phyloP scores from a whole-genome alignment of 2,888 invertebrate species.

The Polymixis lichenea region DNA sequence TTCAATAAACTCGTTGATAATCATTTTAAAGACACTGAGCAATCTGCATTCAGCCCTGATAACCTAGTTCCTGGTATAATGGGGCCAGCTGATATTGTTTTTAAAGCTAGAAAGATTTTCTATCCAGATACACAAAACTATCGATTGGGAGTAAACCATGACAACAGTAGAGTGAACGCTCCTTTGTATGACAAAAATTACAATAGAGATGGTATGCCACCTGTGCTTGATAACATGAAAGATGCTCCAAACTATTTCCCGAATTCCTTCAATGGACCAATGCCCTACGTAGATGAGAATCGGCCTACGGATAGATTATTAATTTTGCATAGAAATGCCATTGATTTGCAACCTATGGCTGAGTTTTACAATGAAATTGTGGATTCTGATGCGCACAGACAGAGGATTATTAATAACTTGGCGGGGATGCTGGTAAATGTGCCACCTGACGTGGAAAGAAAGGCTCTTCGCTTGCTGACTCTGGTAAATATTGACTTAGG shows the following conservation, averaged over 20 bases:
- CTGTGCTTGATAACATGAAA: conserved; percentile 94
- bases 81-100: conserved; percentile 78
- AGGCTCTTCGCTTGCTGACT: conserved; percentile 93
- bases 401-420: conserved; percentile 58
- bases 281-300: conserved; percentile 89
- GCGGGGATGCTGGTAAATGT: conserved; percentile 42
- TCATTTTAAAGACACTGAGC: conserved; percentile 75
- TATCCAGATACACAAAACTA: conserved; percentile 80
- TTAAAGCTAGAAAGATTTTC: conserved; percentile 74
- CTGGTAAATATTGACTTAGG: conserved; percentile 94
- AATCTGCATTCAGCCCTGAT: conserved; percentile 77
- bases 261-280: conserved; percentile 97
- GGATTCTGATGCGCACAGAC: conserved; percentile 62
- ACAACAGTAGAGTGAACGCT: conserved; percentile 77
- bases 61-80: conserved; percentile 84
- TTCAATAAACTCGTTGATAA: conserved; percentile 78
- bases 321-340: conserved; percentile 71
- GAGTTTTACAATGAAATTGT: conserved; percentile 92
- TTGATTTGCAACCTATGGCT: conserved; percentile 91
- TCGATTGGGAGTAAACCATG: conserved; percentile 78
- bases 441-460: conserved; percentile 49
- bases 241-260: conserved; percentile 98
- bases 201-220: conserved; percentile 90
- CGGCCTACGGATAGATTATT: conserved; percentile 69
- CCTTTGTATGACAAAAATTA: conserved; percentile 77